Conservation (phyloP, 2,113 vertebrate genomes). For the Zosterops pallidus region DNA sequence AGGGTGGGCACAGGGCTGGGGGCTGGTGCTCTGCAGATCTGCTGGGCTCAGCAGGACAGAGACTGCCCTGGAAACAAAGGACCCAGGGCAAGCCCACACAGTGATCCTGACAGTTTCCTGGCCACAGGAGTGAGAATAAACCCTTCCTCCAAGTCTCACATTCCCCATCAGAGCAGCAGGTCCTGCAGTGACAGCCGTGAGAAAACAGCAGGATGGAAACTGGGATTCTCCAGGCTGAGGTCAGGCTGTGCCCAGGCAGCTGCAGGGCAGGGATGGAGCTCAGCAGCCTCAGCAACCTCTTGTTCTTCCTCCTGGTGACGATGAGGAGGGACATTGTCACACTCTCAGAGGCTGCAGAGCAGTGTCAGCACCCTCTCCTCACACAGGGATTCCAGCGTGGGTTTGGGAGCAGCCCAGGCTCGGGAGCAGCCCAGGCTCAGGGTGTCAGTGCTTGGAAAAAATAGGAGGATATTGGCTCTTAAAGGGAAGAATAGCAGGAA, state of each 20-base stretch:
- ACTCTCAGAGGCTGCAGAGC: neutral
- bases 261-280: neutral
- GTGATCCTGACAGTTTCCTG: rapidly evolving
- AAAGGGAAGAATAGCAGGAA: constrained; percentile 27
- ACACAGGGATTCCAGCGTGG: rapidly evolving
- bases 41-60: neutral
- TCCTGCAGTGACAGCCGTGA: neutral
- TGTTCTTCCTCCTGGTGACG: neutral
- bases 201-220: neutral
- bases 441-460: neutral
- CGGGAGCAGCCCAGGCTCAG: neutral
- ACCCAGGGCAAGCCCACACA: rapidly evolving
- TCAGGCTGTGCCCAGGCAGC: neutral
- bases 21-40: neutral
- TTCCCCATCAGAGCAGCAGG: neutral
- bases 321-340: neutral
- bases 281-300: neutral
- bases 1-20: neutral
- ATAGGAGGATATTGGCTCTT: constrained; percentile 31
- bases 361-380: neutral
- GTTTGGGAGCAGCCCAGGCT: neutral
- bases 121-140: neutral
- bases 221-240: neutral
- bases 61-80: neutral
- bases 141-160: neutral